These are phyloP conservation scores for Octonoba sinensis DNA, from an alignment of 2,888 invertebrate species.

Conservation along the genomic window DNA sequence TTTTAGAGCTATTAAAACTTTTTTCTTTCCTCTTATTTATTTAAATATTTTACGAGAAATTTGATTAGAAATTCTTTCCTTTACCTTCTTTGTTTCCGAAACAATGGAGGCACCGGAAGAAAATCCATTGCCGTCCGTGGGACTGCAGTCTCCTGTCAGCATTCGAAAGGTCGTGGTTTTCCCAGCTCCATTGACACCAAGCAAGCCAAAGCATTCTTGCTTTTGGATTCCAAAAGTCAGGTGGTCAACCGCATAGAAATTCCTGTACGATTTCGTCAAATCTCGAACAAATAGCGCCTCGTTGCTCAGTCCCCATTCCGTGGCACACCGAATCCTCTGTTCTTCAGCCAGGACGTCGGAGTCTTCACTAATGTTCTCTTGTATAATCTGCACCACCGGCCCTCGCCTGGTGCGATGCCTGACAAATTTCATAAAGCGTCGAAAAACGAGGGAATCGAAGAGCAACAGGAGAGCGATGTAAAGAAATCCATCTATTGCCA, in stretches of 20 bases:
- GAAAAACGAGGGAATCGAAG: constrained; percentile 2
- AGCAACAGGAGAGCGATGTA: constrained; percentile 27
- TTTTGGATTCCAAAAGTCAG: constrained; percentile 65
- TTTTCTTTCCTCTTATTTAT: no score
- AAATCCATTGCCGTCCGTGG: constrained; percentile 56
- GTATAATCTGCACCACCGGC: background rate
- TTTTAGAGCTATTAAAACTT: no score
- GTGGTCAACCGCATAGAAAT: constrained; percentile 65
- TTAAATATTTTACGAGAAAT: no score
- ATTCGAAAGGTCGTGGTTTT: constrained; percentile 67
- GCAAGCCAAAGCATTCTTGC: constrained; percentile 66
- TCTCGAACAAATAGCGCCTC: constrained; percentile 36
- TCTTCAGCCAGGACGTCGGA: constrained; percentile 44
- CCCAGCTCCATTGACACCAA: constrained; percentile 67
- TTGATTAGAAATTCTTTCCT: no score
- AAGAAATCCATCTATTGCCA: constrained; percentile 22
- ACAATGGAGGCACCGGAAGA: constrained; percentile 28
- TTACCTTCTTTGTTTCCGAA: constrained; percentile 34
- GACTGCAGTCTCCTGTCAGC: constrained; percentile 64
- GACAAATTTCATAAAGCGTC: background rate
- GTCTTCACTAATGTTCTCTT: constrained; percentile 12
- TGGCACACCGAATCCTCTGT: constrained; percentile 10
- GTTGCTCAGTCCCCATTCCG: background rate
- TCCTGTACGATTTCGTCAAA: constrained; percentile 61
- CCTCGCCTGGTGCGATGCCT: no score